These are phyloP conservation scores for Neodiprion lecontei DNA, from an alignment of 1,140 invertebrate species.

Conservation along the genomic window DNA sequence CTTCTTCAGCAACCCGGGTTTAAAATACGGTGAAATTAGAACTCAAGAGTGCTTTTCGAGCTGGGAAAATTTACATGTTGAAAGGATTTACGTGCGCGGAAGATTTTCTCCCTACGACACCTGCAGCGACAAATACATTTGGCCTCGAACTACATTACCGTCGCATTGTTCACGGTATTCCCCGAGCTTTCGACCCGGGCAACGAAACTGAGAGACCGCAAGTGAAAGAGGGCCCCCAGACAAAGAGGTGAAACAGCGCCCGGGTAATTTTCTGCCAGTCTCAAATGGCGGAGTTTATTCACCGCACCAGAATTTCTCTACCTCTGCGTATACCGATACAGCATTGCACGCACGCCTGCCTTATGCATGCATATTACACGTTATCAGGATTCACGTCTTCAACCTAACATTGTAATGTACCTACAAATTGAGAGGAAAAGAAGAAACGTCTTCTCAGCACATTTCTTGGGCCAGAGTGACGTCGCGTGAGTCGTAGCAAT, in stretches of 20 bases:
- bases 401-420: neutral
- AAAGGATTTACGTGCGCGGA: neutral
- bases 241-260: neutral
- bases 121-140: neutral
- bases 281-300: conserved; percentile 7
- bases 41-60: neutral
- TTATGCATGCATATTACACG: no score
- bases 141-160: neutral
- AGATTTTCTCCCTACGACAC: neutral
- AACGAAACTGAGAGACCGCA: neutral
- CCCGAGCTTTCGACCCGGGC: neutral
- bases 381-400: no score
- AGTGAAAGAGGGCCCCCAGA: neutral
- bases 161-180: neutral
- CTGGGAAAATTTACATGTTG: neutral
- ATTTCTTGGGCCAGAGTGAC: neutral
- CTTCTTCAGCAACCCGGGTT: no score
- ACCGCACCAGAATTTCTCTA: neutral
- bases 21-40: no score
- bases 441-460: neutral
- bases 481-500: neutral
- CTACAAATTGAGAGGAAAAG: neutral
- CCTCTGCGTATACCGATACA: neutral
- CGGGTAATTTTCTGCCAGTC: neutral
- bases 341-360: neutral